phyloP scores from a whole-genome alignment of 2,113 vertebrate species.

The Erpornis zantholeuca region DNA sequence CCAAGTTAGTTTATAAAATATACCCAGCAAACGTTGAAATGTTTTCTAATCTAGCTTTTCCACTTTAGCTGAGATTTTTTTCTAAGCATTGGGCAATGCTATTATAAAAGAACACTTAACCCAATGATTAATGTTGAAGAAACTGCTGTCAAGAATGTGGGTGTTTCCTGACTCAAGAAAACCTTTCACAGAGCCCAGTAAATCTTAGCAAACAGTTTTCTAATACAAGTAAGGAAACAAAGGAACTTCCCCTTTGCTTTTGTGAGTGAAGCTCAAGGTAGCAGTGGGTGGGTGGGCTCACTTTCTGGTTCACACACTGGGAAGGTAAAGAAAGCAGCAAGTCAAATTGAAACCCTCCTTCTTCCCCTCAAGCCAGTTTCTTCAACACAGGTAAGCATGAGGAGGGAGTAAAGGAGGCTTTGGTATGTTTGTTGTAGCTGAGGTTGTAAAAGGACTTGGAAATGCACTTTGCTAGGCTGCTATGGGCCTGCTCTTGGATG shows the following conservation, averaged over 20 bases:
- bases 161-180: neutral
- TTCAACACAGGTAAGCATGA: neutral
- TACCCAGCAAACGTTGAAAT: neutral
- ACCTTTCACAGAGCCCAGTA: neutral
- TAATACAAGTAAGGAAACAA: neutral
- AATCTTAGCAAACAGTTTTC: neutral
- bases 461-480: neutral
- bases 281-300: neutral
- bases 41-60: neutral
- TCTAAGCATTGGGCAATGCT: neutral
- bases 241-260: neutral
- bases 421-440: neutral
- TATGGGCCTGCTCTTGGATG: neutral
- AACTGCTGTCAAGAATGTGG: neutral
- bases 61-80: neutral
- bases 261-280: neutral
- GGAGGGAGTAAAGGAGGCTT: neutral
- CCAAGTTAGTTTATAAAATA: neutral
- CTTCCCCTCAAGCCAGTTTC: neutral
- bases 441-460: neutral
- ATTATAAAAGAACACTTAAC: slow-evolving; percentile 15
- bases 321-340: neutral
- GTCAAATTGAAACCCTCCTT: neutral
- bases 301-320: neutral
- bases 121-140: neutral